phyloP scores from a whole-genome alignment of 2,888 invertebrate species.

The Chrysolina oricalcia region DNA sequence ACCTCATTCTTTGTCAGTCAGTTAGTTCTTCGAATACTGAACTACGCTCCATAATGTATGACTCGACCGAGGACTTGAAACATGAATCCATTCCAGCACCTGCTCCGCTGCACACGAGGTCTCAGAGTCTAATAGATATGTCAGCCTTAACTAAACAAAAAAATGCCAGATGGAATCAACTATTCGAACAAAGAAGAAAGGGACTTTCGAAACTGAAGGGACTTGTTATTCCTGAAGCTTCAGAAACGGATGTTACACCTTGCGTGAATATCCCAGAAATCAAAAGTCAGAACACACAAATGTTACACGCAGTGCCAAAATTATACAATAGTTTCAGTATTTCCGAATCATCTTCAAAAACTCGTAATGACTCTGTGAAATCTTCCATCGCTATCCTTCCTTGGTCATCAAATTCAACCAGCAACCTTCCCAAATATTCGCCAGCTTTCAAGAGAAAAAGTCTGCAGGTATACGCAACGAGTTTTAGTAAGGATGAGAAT shows the following conservation, averaged over 20 bases:
- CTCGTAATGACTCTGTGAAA: slow-evolving; percentile 49
- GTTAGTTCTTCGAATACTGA: slow-evolving; percentile 62
- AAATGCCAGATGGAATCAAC: slow-evolving; percentile 77
- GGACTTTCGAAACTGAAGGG: slow-evolving; percentile 90
- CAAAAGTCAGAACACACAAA: slow-evolving; percentile 74
- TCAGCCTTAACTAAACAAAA: slow-evolving; percentile 62
- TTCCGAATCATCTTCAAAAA: slow-evolving; percentile 52
- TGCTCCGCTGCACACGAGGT: slow-evolving; percentile 69
- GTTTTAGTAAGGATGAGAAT: slow-evolving; percentile 51
- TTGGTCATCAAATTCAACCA: slow-evolving; percentile 69
- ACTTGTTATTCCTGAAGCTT: slow-evolving; percentile 88
- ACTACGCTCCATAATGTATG: slow-evolving; percentile 56
- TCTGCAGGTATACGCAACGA: slow-evolving; percentile 76
- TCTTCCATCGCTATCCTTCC: slow-evolving; percentile 63
- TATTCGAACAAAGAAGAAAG: slow-evolving; percentile 87
- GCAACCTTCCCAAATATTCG: slow-evolving; percentile 84
- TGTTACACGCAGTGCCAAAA: slow-evolving; percentile 55
- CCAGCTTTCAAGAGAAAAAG: slow-evolving; percentile 87
- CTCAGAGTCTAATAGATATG: slow-evolving; percentile 73
- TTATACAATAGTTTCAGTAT: slow-evolving; percentile 47
- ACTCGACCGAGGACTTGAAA: slow-evolving; percentile 55
- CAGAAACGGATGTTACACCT: slow-evolving; percentile 70
- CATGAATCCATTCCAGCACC: slow-evolving; percentile 52
- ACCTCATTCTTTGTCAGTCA: slow-evolving; percentile 37
- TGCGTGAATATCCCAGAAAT: slow-evolving; percentile 89